These are phyloP conservation scores for Dastarcus helophoroides DNA, from an alignment of 2,888 invertebrate genomes.

Conservation along the genomic window DNA sequence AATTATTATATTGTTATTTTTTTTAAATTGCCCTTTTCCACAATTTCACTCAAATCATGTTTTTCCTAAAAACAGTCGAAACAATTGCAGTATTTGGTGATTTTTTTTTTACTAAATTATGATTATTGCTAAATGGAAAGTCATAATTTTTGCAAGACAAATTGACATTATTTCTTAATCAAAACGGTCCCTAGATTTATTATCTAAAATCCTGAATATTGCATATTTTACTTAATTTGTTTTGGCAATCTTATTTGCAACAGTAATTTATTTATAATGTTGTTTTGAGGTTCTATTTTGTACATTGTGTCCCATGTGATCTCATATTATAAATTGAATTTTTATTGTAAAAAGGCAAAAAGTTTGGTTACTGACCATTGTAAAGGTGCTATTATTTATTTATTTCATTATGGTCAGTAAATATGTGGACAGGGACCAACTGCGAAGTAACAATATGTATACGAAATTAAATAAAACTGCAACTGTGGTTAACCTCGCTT, in stretches of 20 bases:
- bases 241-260: background rate
- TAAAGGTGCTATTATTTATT: slow-evolving; percentile 14
- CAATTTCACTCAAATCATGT: too few species aligned
- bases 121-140: too few species aligned
- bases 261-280: background rate
- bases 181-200: too few species aligned
- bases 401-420: slow-evolving; percentile 15
- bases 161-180: too few species aligned
- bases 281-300: background rate
- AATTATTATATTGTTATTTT: slow-evolving; percentile 7
- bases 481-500: background rate
- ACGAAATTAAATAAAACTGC: slow-evolving; percentile 13
- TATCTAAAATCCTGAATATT: background rate
- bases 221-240: background rate
- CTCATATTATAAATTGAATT: background rate
- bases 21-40: background rate
- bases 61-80: too few species aligned
- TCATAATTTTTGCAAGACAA: too few species aligned
- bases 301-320: background rate
- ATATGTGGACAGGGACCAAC: slow-evolving; percentile 17
- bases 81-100: too few species aligned
- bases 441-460: slow-evolving; percentile 19
- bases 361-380: slow-evolving; percentile 21
- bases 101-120: too few species aligned
- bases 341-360: slow-evolving; percentile 5